These are phyloP conservation scores for Callipepla squamata DNA, from an alignment of 2,113 vertebrate genomes.

Conservation along the genomic window DNA sequence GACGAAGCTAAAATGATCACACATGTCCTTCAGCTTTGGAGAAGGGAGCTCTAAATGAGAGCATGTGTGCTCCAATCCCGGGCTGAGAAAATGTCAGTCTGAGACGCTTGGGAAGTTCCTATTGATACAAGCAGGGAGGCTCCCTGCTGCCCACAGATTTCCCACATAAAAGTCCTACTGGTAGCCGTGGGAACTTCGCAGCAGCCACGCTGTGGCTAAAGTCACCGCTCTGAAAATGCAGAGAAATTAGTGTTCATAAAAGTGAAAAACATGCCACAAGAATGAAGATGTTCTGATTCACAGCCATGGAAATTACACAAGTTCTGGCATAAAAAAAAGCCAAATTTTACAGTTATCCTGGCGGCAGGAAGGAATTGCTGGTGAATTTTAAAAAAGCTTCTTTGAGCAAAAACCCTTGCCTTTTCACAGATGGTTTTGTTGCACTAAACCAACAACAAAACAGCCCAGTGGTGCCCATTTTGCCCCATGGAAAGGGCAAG, in stretches of 20 bases:
- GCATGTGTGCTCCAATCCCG: conserved; percentile 58
- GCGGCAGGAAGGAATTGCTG: neutral
- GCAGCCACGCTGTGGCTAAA: conserved; percentile 67
- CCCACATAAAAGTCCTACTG: conserved; percentile 75
- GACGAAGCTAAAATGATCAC: conserved; percentile 45
- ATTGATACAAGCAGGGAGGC: conserved; percentile 73
- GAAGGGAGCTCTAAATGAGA: conserved; percentile 62
- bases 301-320: conserved; percentile 50
- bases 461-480: rapidly evolving
- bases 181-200: conserved; percentile 69
- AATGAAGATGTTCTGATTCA: conserved; percentile 65
- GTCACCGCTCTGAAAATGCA: conserved; percentile 58
- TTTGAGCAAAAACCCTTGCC: neutral
- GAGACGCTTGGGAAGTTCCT: conserved; percentile 68
- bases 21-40: conserved; percentile 53
- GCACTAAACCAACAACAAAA: neutral
- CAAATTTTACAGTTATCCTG: neutral
- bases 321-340: neutral
- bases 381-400: neutral
- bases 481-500: neutral
- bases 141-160: conserved; percentile 74
- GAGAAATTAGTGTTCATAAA: conserved; percentile 68
- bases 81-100: conserved; percentile 68
- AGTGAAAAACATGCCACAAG: conserved; percentile 65
- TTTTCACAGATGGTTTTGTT: neutral